These are phyloP conservation scores for Manis pentadactyla DNA, from an alignment of 2,797 vertebrate species.

Conservation along the genomic window DNA sequence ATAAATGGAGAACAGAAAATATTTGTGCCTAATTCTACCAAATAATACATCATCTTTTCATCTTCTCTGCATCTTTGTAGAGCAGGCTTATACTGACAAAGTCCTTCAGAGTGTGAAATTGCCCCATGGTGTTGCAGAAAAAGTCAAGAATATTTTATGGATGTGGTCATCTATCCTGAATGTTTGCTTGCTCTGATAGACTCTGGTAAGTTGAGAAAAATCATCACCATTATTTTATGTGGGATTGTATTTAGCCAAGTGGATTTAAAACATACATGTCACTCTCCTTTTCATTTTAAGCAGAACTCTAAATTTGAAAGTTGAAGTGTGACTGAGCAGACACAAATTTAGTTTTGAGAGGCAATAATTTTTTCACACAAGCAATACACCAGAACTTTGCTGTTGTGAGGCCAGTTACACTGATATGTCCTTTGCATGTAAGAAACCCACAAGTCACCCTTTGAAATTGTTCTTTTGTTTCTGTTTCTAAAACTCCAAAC, in stretches of 20 bases:
- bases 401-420: neutral
- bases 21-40: neutral
- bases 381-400: neutral
- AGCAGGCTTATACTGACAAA: neutral
- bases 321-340: neutral
- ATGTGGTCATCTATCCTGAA: conserved; percentile 57
- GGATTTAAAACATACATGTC: neutral
- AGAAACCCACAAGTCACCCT: conserved; percentile 9
- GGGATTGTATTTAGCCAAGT: neutral
- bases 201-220: conserved; percentile 50
- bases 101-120: conserved; percentile 76
- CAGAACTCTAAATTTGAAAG: conserved; percentile 24
- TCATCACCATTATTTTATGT: conserved; percentile 3
- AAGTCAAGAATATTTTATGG: conserved; percentile 65
- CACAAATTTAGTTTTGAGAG: conserved; percentile 44
- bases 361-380: neutral
- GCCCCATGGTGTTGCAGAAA: conserved; percentile 25
- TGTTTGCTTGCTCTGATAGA: conserved; percentile 31
- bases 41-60: conserved; percentile 40
- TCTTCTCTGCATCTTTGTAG: conserved; percentile 24
- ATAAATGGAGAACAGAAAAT: conserved; percentile 14
- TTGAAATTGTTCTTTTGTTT: conserved; percentile 73
- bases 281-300: neutral
- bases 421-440: neutral
- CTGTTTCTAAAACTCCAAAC: conserved; percentile 72